phyloP scores from a whole-genome alignment of 2,888 invertebrate genomes.

The Cylindroiulus punctatus region DNA sequence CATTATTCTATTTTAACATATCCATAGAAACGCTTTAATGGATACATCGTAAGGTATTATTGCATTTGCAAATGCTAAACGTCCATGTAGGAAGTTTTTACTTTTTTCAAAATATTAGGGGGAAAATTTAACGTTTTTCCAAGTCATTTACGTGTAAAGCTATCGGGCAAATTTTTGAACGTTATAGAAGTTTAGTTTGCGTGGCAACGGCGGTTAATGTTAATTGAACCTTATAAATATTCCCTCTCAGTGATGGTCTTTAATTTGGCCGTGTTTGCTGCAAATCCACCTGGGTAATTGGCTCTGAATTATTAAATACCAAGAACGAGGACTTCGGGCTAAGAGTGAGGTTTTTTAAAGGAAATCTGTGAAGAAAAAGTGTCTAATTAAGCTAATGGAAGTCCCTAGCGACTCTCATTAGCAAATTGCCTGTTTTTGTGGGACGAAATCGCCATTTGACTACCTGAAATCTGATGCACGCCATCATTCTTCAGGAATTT shows the following conservation, averaged over 20 bases:
- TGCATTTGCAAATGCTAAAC: no score
- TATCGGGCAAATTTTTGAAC: no score
- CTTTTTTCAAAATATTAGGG: no score
- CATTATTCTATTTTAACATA: no score
- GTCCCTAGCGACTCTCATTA: background rate
- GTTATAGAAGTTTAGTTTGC: background rate
- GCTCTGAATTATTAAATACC: conserved; percentile 10
- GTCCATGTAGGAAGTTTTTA: no score
- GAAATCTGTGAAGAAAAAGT: background rate
- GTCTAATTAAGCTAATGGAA: conserved; percentile 22
- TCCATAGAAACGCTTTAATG: no score
- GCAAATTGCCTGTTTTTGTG: background rate
- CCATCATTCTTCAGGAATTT: background rate
- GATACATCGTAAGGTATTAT: no score
- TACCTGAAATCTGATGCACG: background rate
- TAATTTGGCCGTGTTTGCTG: background rate
- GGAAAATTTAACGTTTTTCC: no score
- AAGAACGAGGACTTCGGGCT: background rate
- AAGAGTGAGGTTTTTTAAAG: background rate
- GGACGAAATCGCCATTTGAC: background rate
- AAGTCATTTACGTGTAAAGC: no score
- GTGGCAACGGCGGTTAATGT: background rate
- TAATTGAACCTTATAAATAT: background rate
- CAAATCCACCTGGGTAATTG: background rate
- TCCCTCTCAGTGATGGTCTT: background rate